Conservation (phyloP, 2,113 vertebrate species). For the Indri indri region DNA sequence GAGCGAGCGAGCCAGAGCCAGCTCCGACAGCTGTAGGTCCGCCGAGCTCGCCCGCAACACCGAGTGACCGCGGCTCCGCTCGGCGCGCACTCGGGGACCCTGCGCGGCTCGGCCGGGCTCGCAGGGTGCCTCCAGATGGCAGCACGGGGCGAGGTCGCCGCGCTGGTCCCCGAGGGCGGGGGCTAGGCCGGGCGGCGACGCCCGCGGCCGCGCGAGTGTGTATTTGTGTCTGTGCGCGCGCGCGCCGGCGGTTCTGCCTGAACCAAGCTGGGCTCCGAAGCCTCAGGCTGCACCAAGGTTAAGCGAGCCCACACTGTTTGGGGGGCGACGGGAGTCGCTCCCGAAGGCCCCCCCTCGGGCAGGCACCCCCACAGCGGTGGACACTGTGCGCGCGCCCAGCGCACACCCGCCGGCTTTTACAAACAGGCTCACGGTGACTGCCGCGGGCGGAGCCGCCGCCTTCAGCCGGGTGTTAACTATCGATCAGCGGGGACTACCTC, state of each 20-base stretch:
- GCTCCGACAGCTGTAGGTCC: conserved; percentile 21
- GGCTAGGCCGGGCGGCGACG: neutral
- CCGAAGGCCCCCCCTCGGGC: neutral
- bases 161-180: conserved; percentile 33
- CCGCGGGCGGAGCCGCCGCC: conserved; percentile 40
- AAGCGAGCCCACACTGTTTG: neutral
- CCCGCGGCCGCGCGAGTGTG: neutral
- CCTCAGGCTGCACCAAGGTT: neutral
- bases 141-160: neutral
- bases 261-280: neutral
- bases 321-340: neutral
- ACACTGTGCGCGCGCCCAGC: neutral
- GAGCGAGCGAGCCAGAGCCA: neutral
- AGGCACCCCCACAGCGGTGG: neutral
- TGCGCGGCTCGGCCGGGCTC: neutral
- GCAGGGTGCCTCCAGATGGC: neutral
- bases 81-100: conserved; percentile 20
- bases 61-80: neutral
- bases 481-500: neutral
- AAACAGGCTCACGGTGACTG: conserved; percentile 19
- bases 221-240: neutral
- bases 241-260: neutral
- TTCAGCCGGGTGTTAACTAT: conserved; percentile 22
- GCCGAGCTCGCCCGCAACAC: neutral
- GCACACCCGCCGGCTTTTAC: conserved; percentile 14